Base-by-base conservation (phyloP, 2,113 vertebrate species). In the Actenoides lindsayi region DNA sequence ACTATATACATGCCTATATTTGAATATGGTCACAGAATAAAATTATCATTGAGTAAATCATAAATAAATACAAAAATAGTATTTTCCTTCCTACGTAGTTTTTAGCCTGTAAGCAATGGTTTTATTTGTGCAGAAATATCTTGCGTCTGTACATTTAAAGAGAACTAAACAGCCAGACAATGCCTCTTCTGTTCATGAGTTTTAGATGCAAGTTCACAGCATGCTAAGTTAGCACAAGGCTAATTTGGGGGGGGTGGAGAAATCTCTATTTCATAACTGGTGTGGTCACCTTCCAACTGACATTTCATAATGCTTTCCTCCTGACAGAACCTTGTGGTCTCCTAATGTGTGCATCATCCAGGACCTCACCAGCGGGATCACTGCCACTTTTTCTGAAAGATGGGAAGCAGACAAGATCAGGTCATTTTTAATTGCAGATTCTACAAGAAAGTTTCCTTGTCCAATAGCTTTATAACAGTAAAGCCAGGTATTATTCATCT, bases 151-250 rank as follows among this genome's bases (percentile, higher is more conserved):
- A 20, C 37, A 16, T 28, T 78, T 67, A 44, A 81, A 78, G 56
- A 57, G 7, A 91, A 81, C 70, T 84, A 46, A 59, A 37, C 46
- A 84, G 31, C 50, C 56, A 93, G 31, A 31, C 20, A 94, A 78
- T 50, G 9, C 13, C n/a, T 65, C 19, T 76, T n/a, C 50, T 74
- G 5, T 48, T 70, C 27, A 37, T 87, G 41, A 62, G 39, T 84
- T 75, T 78, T n/a, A 63, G 51, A n/a, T 78, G 16, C 7, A 42
- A 63, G 21, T 27, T 62, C 10, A 13, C 15, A 16, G 24, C 11
- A n/a, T 28, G 37, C 2, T 0, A 2, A 67, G 15, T 53, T 51
- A 78, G 35, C 30, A 39, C 4, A 14, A 21, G 4, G 4, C 9
- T 67, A 13, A 63, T 53, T 19, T 28, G 23, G 48, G 21, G 11